phyloP scores from a whole-genome alignment of 2,113 vertebrate genomes.

The Girardinichthys multiradiatus region DNA sequence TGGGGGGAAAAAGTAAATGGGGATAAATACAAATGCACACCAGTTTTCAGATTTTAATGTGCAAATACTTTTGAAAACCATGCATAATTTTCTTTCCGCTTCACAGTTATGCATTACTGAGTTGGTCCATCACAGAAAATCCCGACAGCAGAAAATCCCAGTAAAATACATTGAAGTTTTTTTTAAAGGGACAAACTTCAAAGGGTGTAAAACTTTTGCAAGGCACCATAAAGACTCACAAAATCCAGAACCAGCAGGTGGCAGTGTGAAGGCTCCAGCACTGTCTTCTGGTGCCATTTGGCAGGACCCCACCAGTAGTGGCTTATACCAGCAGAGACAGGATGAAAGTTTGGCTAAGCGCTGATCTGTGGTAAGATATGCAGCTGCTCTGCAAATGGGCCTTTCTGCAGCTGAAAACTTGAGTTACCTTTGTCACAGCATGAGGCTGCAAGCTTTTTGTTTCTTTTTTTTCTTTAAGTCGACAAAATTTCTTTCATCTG shows the following conservation, averaged over 20 bases:
- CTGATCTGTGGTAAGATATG: slow-evolving; percentile 58
- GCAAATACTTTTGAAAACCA: no score
- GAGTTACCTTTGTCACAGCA: slow-evolving; percentile 29
- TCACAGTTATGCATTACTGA: no score
- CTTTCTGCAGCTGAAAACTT: slow-evolving; percentile 36
- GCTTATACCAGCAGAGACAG: slow-evolving; percentile 53
- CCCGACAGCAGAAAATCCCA: no score
- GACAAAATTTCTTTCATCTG: slow-evolving; percentile 57
- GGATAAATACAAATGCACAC: no score
- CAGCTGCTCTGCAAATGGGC: slow-evolving; percentile 53
- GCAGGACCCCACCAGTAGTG: slow-evolving; percentile 53
- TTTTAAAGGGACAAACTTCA: no score
- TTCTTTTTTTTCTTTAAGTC: not conserved
- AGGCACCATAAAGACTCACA: not conserved
- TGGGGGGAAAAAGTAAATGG: no score
- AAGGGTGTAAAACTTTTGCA: no score
- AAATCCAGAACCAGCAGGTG: slow-evolving; percentile 62
- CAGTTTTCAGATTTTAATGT: no score
- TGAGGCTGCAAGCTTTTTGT: slow-evolving; percentile 22
- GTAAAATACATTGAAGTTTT: no score
- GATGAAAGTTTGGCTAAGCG: slow-evolving; percentile 53
- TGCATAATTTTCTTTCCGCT: no score
- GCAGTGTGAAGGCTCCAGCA: slow-evolving; percentile 29
- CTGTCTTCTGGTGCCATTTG: slow-evolving; percentile 57
- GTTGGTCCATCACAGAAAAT: no score